A percentile compares a stretch with the other conserved stretches of the same genome.
Evolutionary conservation across 2,113 vertebrate species (phyloP).

Genomic region (Helogale parvula): DNA sequence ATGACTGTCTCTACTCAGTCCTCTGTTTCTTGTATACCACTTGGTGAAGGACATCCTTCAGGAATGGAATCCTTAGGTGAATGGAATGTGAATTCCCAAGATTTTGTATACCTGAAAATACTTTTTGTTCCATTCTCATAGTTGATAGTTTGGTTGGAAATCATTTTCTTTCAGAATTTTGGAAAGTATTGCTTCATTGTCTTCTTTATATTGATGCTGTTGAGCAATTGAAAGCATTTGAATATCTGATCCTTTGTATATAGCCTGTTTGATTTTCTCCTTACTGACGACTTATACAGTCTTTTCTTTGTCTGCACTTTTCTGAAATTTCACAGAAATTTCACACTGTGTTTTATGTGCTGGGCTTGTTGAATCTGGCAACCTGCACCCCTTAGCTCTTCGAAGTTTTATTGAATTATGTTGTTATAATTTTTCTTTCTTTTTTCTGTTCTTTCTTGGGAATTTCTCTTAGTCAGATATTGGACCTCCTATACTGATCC

Average conservation of each 20-base stretch:
- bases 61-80: not conserved
- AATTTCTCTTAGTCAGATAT: conserved; percentile 1
- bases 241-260: not conserved
- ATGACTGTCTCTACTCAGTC: not conserved
- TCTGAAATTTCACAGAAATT: conserved; percentile 37
- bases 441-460: not conserved
- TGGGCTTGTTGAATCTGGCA: not conserved
- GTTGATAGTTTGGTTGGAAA: conserved; percentile 10
- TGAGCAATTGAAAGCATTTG: not conserved
- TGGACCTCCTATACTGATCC: not conserved
- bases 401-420: not conserved
- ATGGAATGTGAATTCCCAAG: not conserved
- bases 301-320: not conserved
- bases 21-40: not conserved
- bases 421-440: not conserved
- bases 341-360: not conserved
- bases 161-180: conserved; percentile 34
- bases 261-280: not conserved
- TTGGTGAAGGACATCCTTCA: not conserved
- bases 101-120: not conserved
- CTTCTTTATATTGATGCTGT: not conserved
- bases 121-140: not conserved
- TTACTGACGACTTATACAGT: not conserved
- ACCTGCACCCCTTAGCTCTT: not conserved
- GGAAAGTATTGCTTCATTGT: not conserved